A percentile compares a stretch with the other conserved stretches of the same genome.
Conservation (phyloP, 30 jellyfish, hydroid and myxozoan genomes). For the Catostylus mosaicus region DNA sequence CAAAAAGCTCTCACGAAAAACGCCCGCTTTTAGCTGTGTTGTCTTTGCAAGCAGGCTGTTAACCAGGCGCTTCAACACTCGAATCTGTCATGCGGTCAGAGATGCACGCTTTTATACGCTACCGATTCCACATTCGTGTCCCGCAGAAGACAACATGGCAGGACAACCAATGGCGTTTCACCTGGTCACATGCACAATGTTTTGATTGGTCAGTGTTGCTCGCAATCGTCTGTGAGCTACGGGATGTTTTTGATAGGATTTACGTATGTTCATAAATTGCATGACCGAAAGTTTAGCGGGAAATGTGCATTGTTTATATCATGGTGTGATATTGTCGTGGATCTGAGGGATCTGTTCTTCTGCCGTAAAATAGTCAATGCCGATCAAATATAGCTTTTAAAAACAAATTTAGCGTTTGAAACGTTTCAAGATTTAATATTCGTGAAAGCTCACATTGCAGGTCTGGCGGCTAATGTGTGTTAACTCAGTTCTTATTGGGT, state of each 20-base stretch:
- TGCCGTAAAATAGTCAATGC: neutral
- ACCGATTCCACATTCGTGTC: conserved; percentile 18
- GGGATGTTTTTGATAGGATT: conserved; percentile 46
- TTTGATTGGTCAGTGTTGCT: conserved; percentile 22
- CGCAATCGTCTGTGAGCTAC: conserved; percentile 1
- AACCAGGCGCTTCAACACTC: neutral
- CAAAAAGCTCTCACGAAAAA: neutral
- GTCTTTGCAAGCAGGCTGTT: conserved; percentile 10
- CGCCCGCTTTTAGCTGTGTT: neutral
- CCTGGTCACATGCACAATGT: conserved; percentile 22
- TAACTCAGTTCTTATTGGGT: neutral
- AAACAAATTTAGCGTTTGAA: neutral
- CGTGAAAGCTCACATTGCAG: neutral
- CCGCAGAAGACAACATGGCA: conserved; percentile 5
- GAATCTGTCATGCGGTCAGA: neutral
- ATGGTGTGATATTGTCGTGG: conserved; percentile 33
- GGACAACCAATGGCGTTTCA: conserved; percentile 46
- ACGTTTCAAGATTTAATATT: neutral
- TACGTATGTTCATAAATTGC: conserved; percentile 48
- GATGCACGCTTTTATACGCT: conserved; percentile 7
- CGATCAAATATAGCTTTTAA: conserved; percentile 9
- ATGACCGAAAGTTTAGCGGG: conserved; percentile 48
- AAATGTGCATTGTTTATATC: conserved; percentile 24
- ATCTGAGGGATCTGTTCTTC: neutral
- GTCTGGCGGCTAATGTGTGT: neutral